phyloP scores from a whole-genome alignment of 2,888 invertebrate genomes.

The Ornithoptera priamus region DNA sequence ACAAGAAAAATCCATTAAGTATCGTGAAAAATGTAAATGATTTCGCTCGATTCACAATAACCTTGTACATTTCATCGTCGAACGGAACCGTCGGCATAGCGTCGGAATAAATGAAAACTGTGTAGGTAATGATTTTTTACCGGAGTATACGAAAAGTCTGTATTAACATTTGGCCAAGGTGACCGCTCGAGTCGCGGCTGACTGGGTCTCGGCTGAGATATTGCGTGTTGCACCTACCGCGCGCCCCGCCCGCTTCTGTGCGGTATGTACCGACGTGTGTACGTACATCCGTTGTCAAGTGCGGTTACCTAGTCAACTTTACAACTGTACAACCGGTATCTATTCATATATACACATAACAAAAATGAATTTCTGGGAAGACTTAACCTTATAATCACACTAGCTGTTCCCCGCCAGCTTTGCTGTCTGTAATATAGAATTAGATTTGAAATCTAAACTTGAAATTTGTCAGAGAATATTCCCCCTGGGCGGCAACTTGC shows the following conservation, averaged over 20 bases:
- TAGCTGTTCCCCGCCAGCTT: background rate
- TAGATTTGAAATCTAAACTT: no score
- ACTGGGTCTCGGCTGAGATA: conserved; percentile 70
- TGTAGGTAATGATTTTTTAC: conserved; percentile 55
- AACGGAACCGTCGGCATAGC: conserved; percentile 42
- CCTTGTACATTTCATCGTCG: conserved; percentile 52
- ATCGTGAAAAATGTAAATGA: conserved; percentile 30
- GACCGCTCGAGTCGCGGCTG: conserved; percentile 74
- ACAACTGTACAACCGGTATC: conserved; percentile 13
- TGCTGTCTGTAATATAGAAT: no score
- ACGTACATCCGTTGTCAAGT: conserved; percentile 28
- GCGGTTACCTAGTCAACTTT: conserved; percentile 17
- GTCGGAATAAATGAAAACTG: conserved; percentile 57
- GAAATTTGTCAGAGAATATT: no score
- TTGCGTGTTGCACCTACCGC: conserved; percentile 47
- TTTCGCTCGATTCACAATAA: conserved; percentile 36
- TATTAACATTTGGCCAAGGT: conserved; percentile 78
- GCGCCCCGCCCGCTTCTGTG: conserved; percentile 50
- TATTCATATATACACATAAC: background rate
- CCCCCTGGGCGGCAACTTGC: no score
- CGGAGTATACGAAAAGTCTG: conserved; percentile 62
- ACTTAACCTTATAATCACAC: background rate
- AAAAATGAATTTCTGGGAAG: background rate
- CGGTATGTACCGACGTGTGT: conserved; percentile 33
- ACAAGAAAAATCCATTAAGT: conserved; percentile 21